Percentiles rank a stretch among this genome's conserved stretches.
These are phyloP conservation scores for Halocaridina rubra DNA, from an alignment of 2,888 invertebrate species.

Conservation along the genomic window DNA sequence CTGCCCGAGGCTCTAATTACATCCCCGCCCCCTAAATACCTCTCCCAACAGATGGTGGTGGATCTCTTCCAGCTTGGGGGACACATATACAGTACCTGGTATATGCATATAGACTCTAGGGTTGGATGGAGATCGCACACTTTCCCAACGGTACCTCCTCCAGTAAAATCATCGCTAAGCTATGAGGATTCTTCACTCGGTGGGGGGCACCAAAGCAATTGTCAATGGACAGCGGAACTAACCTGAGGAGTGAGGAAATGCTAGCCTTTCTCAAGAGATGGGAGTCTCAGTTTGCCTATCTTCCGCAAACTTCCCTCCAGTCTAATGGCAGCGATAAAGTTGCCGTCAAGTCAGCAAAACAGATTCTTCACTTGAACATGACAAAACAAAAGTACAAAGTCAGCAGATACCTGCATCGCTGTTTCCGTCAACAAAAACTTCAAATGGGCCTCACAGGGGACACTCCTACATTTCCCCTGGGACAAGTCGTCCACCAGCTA, in stretches of 20 bases:
- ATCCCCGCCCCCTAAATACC: neutral
- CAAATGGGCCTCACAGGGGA: no score
- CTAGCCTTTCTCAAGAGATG: neutral
- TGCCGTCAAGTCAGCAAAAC: neutral
- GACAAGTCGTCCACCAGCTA: no score
- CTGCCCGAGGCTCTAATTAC: neutral
- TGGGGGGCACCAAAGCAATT: neutral
- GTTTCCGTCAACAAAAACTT: no score
- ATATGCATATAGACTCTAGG: neutral
- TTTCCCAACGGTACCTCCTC: neutral
- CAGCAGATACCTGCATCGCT: no score
- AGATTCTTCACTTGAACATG: no score
- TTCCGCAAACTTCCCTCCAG: neutral
- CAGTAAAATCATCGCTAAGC: neutral
- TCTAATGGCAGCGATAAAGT: neutral
- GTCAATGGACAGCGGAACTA: neutral
- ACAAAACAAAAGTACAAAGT: no score
- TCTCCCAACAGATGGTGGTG: neutral
- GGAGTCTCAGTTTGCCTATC: neutral
- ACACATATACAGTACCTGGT: neutral
- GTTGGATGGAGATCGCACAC: neutral
- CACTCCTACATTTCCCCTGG: no score
- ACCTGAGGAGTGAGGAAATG: neutral
- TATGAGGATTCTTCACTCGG: neutral
- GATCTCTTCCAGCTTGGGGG: neutral